Evolutionary conservation across 1,140 invertebrate genomes (phyloP).

Genomic region (Macrobrachium nipponense): DNA sequence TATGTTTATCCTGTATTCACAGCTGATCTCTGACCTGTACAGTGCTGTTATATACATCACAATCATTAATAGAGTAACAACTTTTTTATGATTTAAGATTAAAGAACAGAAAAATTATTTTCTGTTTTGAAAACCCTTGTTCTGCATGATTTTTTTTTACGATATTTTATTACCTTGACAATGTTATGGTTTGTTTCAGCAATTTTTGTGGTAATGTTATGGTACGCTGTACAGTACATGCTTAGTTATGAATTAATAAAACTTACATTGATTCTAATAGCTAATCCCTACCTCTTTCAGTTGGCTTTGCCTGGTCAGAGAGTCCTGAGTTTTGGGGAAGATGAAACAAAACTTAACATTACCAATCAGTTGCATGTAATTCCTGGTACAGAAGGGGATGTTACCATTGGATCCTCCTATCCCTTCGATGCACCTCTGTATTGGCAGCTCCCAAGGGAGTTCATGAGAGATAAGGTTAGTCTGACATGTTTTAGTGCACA

Average conservation of each 20-base stretch:
- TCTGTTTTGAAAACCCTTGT: no score
- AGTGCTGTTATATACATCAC: no score
- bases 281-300: slow-evolving; percentile 63
- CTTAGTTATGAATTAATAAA: neutral
- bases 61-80: no score
- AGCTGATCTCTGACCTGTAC: no score
- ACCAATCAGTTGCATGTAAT: slow-evolving; percentile 76
- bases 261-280: slow-evolving; percentile 57
- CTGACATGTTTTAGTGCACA: neutral
- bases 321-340: slow-evolving; percentile 59
- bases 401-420: slow-evolving; percentile 76
- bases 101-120: no score
- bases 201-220: no score
- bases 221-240: no score
- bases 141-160: no score
- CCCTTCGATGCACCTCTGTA: slow-evolving; percentile 84
- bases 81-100: no score
- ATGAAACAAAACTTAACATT: slow-evolving; percentile 70
- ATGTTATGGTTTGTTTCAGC: no score
- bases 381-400: slow-evolving; percentile 76
- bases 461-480: slow-evolving; percentile 85
- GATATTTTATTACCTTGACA: no score
- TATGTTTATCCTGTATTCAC: no score
- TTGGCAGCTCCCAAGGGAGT: slow-evolving; percentile 84
- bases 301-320: slow-evolving; percentile 70